A percentile compares a stretch with the other conserved stretches of the same genome.
phyloP scores from a whole-genome alignment of 2,888 invertebrate genomes.

The Autographa gamma region DNA sequence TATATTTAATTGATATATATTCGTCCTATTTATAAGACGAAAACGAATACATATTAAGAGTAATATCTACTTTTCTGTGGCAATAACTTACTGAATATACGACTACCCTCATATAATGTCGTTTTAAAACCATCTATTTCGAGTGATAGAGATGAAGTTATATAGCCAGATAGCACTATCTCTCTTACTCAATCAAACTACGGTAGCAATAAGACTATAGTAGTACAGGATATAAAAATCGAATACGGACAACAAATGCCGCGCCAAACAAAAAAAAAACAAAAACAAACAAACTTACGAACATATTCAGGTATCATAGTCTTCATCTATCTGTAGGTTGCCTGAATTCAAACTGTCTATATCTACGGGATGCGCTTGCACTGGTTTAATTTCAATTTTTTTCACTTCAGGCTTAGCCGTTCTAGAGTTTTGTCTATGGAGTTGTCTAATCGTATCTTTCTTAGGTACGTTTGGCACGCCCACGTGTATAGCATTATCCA shows the following conservation, averaged over 20 bases:
- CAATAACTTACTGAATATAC: no score
- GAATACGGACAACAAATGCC: slow-evolving; percentile 63
- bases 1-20: no score
- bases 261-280: slow-evolving; percentile 65
- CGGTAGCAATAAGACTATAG: not conserved
- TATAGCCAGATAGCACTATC: no score
- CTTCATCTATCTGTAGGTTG: slow-evolving; percentile 85
- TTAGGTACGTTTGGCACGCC: slow-evolving; percentile 68
- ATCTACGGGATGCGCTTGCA: slow-evolving; percentile 66
- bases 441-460: slow-evolving; percentile 62
- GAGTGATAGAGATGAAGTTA: no score
- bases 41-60: no score
- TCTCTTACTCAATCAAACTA: not conserved
- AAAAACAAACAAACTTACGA: slow-evolving; percentile 69
- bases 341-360: slow-evolving; percentile 81
- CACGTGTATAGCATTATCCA: slow-evolving; percentile 72
- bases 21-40: no score
- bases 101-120: no score
- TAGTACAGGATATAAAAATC: slow-evolving; percentile 40
- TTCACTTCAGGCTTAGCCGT: slow-evolving; percentile 70
- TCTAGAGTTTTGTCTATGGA: slow-evolving; percentile 77
- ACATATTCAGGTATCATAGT: slow-evolving; percentile 86
- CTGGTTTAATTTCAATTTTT: slow-evolving; percentile 68
- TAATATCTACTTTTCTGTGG: no score
- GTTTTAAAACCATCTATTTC: no score